Conservation (phyloP, 2,888 invertebrate species). For the Lithophane socia region DNA sequence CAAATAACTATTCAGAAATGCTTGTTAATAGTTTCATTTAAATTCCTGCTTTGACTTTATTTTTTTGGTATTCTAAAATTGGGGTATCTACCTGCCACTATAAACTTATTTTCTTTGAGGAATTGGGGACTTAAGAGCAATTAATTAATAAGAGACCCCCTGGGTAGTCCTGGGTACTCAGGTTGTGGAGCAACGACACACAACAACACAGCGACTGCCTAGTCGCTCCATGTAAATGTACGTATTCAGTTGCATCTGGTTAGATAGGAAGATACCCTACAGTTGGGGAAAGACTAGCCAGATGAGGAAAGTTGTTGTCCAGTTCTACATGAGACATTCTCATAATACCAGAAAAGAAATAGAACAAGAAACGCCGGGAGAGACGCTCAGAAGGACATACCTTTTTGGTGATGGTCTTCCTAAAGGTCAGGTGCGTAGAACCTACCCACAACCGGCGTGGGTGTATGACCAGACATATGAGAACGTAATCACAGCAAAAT, state of each 20-base stretch:
- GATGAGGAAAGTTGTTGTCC: too few relatives aligned
- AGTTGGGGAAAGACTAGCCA: too few relatives aligned
- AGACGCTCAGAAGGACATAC: too few relatives aligned
- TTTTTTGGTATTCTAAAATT: slow-evolving; percentile 1
- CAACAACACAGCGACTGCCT: too few relatives aligned
- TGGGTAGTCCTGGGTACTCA: not conserved
- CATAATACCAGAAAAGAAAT: too few relatives aligned
- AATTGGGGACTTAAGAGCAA: not conserved
- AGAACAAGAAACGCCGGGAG: too few relatives aligned
- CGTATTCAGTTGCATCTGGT: not conserved
- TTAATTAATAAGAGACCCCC: not conserved
- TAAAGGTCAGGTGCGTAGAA: too few relatives aligned
- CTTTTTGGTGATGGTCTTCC: too few relatives aligned
- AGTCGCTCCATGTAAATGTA: not conserved
- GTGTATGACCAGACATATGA: too few relatives aligned
- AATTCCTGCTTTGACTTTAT: not conserved
- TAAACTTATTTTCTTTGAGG: not conserved
- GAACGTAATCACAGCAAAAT: too few relatives aligned
- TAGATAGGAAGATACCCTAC: not conserved
- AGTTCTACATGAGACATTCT: too few relatives aligned
- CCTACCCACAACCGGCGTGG: too few relatives aligned
- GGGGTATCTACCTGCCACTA: not conserved
- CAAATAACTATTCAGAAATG: not conserved
- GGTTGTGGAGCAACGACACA: not conserved
- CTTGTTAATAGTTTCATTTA: not conserved